Evolutionary conservation across 2,888 invertebrate species (phyloP), one percentile per base, ranked within the genome.

Genomic region (Leptinotarsa peninsularis): DNA sequence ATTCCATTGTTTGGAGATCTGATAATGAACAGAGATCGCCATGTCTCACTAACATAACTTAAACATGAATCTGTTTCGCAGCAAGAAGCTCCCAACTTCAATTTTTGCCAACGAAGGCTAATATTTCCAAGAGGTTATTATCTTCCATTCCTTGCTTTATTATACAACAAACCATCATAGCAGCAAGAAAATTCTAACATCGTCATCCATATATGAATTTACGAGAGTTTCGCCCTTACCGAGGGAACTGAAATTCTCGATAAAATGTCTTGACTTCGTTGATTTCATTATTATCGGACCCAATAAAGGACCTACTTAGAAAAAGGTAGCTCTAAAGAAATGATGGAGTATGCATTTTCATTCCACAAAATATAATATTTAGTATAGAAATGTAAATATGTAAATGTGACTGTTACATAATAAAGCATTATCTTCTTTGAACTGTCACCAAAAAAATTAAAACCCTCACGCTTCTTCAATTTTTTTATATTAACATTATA

Each of bases 191-290:
- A 54, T 18, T 1, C 18, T 17, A 17, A 23, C 27, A 60, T 23
- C 21, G 21, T 60, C 27, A 60, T 60, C 23, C 27, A 27, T 60
- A 21, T 27, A 60, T 27, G 60, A 60, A 60, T 60, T 60, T 60
- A 60, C 4, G 60, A 60, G 60, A 60, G 4, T 60, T 21, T 1
- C 27, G 60, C 60, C 54, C 60, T 76, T 75, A 76, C 75, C 74
- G 73, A 10, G 75, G 77, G 76, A 80, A 77, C 78, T 80, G 80
- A 78, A 80, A 78, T 63, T 78, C 78, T 78, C 76, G 79, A 82
- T 82, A 79, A 82, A 81, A 80, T 78, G 77, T 75, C 82, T 76
- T 79, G 82, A 82, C 79, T 79, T 78, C 76, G 68, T 78, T 75
- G 79, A 80, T 81, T 79, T 78, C 80, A 78, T 76, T 69, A 68